Evolutionary conservation across 2,797 vertebrate species (phyloP), one percentile per base, ranked within the genome.

Genomic region (Muraenolepis orangiensis): DNA sequence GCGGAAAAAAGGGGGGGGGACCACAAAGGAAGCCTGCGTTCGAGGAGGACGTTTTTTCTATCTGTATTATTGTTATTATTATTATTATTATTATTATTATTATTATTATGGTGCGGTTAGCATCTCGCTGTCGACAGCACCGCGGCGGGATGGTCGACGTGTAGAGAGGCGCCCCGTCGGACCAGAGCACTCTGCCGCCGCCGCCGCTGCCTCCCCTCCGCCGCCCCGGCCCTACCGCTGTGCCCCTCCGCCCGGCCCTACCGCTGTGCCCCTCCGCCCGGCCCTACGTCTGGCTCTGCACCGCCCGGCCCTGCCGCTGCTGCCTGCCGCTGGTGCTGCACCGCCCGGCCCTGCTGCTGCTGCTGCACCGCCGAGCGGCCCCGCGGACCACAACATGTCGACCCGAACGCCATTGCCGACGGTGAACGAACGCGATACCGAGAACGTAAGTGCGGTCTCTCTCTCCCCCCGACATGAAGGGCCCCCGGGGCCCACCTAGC

Each of bases 351-450:
- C 83, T 76, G 86, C 85, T 82, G n/a, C n/a, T 84, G 90, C 89
- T 28, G 13, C 85, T 82, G 42, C 42, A 46, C 14, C 42, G 16
- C 42, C 66, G 81, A 90, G 88, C 90, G 91, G 88, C 91, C 91
- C 92, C 89, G 85, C 71, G 80, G 87, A 85, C 72, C 90, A 90
- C 91, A 93, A 91, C 86, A 93, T 93, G 96, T 96, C 96, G 93
- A 96, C 96, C 87, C 95, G 96, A 93, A 97, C 96, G 93, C 96
- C 96, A 93, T 95, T 97, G 93, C 96, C 96, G 78, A 97, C 96
- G 78, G 96, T 97, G 91, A 97, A 96, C 91, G 96, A 97, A 92
- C 94, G 96, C 79, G 96, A 97, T 91, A 91, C 96, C 69, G 96
- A 97, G 91, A 96, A 96, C 40, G 96, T 97, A 92, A 97, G 96